These are phyloP conservation scores for Danio albolineatus DNA, from an alignment of 2,797 vertebrate genomes.

Conservation along the genomic window DNA sequence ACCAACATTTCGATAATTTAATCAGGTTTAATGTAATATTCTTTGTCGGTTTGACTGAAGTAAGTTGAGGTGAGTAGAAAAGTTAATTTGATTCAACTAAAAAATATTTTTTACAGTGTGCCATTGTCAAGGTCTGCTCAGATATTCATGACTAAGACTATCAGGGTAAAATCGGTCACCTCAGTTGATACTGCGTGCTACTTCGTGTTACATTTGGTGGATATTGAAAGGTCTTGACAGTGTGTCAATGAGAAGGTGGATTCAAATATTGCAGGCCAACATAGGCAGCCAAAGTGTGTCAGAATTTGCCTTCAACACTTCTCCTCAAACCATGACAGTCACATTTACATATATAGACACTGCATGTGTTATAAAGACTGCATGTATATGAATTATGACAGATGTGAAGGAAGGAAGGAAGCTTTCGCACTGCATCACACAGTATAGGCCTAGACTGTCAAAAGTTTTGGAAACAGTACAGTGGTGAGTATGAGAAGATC, in stretches of 20 bases:
- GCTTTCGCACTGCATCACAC: background rate
- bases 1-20: no score
- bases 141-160: background rate
- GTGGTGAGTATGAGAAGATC: no score
- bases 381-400: constrained; percentile 12
- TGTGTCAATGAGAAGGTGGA: constrained; percentile 27
- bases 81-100: no score
- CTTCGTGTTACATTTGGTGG: background rate
- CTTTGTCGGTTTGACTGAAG: no score
- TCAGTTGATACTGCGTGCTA: background rate
- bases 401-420: background rate
- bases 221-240: constrained; percentile 35
- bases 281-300: constrained; percentile 4
- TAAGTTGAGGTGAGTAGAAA: no score
- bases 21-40: no score
- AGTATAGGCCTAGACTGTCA: background rate
- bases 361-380: background rate
- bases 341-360: background rate
- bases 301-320: background rate
- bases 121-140: background rate
- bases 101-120: background rate
- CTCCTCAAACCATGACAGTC: constrained; percentile 11
- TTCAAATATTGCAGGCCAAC: constrained; percentile 12
- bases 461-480: no score
- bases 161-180: constrained; percentile 4